A percentile compares a stretch with the other conserved stretches of the same genome.
Conservation (phyloP, 1,140 invertebrate species). For the Ceratosolen solmsi region DNA sequence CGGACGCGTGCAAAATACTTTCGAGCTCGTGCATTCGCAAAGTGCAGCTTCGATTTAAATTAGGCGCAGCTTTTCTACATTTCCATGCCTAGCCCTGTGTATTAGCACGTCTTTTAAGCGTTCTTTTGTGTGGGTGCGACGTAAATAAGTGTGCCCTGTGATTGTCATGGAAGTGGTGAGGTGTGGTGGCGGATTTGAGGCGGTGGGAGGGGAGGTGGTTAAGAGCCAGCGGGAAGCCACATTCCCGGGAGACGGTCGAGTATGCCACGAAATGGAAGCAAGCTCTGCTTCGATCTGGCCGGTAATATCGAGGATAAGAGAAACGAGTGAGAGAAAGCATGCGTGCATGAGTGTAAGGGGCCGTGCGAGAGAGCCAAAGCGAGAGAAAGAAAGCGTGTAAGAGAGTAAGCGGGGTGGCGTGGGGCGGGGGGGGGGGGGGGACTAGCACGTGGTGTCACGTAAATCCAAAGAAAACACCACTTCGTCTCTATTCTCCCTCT, state of each 20-base stretch:
- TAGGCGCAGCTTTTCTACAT: conserved; percentile 26
- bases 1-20: no score
- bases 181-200: background rate
- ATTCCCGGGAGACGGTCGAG: conserved; percentile 66
- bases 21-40: no score
- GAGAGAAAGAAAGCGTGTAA: background rate
- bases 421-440: conserved; percentile 40
- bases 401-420: background rate
- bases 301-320: conserved; percentile 60
- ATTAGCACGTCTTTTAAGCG: background rate
- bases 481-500: conserved; percentile 58
- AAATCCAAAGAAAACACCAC: conserved; percentile 68
- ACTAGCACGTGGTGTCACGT: conserved; percentile 64
- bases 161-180: no score
- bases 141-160: no score
- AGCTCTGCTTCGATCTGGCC: conserved; percentile 62
- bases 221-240: conserved; percentile 56
- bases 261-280: conserved; percentile 63
- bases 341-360: no score
- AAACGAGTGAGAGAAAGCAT: background rate
- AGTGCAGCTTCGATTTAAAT: conserved; percentile 32
- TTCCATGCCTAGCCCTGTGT: background rate
- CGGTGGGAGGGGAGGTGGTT: no score
- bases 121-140: background rate
- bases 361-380: no score